These are phyloP conservation scores for Limanda limanda DNA, from an alignment of 2,113 vertebrate genomes.

Conservation along the genomic window DNA sequence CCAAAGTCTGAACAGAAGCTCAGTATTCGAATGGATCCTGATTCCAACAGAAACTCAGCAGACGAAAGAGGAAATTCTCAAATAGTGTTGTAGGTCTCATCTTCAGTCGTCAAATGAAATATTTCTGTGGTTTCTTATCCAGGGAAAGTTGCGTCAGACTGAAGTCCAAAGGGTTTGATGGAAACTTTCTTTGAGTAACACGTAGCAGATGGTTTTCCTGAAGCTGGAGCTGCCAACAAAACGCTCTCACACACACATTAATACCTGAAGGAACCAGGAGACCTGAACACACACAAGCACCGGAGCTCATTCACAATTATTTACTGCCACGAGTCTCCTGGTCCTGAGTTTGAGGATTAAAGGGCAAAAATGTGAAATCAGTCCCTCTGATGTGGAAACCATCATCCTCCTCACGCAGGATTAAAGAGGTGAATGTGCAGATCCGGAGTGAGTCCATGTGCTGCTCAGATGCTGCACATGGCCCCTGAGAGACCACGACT, in stretches of 20 bases:
- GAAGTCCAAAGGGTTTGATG: constrained; percentile 51
- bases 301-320: neutral
- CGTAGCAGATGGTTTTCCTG: constrained; percentile 76
- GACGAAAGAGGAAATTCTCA: too few species aligned
- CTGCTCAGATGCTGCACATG: neutral
- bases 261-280: constrained; percentile 6
- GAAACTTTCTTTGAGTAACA: constrained; percentile 62
- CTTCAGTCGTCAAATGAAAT: neutral
- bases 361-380: too few species aligned
- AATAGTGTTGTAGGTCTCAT: too few species aligned
- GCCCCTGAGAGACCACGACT: constrained; percentile 8
- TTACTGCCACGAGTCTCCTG: neutral
- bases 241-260: constrained; percentile 15
- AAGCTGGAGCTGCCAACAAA: constrained; percentile 52
- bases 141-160: constrained; percentile 50
- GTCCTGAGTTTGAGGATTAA: too few species aligned
- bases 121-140: constrained; percentile 47
- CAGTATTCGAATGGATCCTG: neutral
- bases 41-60: too few species aligned
- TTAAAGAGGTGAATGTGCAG: neutral
- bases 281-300: neutral
- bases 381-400: too few species aligned
- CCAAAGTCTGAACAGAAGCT: neutral
- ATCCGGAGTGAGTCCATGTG: neutral
- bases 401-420: too few species aligned